Conservation (phyloP, 2,888 invertebrate species). For the Parnassius glacialis region DNA sequence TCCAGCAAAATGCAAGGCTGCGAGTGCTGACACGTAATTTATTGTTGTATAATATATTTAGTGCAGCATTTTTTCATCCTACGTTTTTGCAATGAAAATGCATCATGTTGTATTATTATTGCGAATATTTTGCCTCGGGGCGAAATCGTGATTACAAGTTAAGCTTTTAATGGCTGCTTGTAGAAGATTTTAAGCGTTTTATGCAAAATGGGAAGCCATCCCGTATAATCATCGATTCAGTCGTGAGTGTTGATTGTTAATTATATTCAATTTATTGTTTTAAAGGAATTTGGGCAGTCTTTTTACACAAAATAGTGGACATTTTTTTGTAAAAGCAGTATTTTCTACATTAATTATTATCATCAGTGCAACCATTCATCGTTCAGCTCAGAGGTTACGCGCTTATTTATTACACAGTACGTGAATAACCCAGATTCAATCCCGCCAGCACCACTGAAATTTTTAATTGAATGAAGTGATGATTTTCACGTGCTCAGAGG, state of each 20-base stretch:
- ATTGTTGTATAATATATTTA: slow-evolving; percentile 27
- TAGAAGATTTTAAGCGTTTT: slow-evolving; percentile 20
- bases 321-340: too few species aligned
- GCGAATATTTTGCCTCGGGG: slow-evolving; percentile 19
- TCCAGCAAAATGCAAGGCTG: slow-evolving; percentile 26
- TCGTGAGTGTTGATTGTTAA: not conserved
- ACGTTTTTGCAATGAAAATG: slow-evolving; percentile 24
- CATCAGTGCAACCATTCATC: too few species aligned
- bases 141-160: slow-evolving; percentile 22
- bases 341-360: too few species aligned
- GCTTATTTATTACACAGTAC: too few species aligned
- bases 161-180: slow-evolving; percentile 21
- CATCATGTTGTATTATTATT: slow-evolving; percentile 23
- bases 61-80: slow-evolving; percentile 16
- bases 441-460: too few species aligned
- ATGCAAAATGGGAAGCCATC: slow-evolving; percentile 8
- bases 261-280: not conserved
- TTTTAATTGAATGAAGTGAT: too few species aligned
- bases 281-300: too few species aligned
- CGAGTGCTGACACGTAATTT: slow-evolving; percentile 25
- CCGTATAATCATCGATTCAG: not conserved
- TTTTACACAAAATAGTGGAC: too few species aligned
- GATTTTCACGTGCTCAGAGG: too few species aligned
- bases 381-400: too few species aligned
- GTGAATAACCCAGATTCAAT: too few species aligned